phyloP scores from a whole-genome alignment of 2,113 vertebrate species.

The Grus americana region DNA sequence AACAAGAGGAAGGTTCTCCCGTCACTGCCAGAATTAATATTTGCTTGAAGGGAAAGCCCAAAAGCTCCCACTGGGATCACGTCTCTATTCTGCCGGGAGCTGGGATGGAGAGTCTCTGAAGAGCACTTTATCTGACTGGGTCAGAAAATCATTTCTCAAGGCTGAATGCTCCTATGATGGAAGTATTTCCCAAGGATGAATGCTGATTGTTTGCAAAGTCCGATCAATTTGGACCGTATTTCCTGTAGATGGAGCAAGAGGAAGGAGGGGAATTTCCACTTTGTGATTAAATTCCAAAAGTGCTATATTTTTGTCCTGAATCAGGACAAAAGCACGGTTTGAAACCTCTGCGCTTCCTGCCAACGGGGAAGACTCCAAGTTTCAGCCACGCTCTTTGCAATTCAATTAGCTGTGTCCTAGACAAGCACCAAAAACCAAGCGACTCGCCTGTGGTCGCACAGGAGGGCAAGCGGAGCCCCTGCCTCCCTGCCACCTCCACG shows the following conservation, averaged over 20 bases:
- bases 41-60: not conserved
- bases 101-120: not conserved
- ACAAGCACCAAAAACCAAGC: not conserved
- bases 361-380: constrained; percentile 29
- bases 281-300: not conserved
- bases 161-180: not conserved
- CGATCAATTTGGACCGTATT: not conserved
- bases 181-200: not conserved
- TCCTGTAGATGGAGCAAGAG: not conserved
- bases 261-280: constrained; percentile 19
- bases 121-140: not conserved
- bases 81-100: accelerated
- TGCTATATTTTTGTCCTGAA: not conserved
- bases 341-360: constrained; percentile 33
- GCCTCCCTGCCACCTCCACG: not conserved
- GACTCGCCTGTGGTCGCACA: accelerated
- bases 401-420: not conserved
- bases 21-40: not conserved
- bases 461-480: not conserved
- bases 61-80: not conserved
- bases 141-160: constrained; percentile 6
- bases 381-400: constrained; percentile 26
- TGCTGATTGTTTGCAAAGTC: not conserved
- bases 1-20: not conserved
- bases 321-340: constrained; percentile 19